Conservation (phyloP, 2,888 invertebrate genomes). For the Drosophila flavopinicola region DNA sequence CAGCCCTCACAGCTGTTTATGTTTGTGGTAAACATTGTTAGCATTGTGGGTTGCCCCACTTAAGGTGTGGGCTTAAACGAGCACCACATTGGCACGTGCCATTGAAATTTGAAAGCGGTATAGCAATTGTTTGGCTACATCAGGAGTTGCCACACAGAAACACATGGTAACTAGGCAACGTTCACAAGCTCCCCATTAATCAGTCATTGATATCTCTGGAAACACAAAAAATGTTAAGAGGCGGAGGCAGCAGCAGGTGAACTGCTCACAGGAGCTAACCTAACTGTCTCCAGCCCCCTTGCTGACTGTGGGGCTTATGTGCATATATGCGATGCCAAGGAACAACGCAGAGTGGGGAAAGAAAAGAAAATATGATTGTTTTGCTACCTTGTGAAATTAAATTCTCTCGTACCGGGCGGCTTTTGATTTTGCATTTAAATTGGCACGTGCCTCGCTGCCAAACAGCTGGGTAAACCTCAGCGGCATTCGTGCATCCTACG, state of each 20-base stretch:
- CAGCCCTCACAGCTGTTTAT: slow-evolving; percentile 9
- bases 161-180: slow-evolving; percentile 23
- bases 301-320: slow-evolving; percentile 24
- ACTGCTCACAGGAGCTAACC: background rate
- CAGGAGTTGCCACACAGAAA: background rate
- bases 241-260: slow-evolving; percentile 38
- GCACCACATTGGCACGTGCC: slow-evolving; percentile 30
- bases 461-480: slow-evolving; percentile 63
- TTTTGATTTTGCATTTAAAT: slow-evolving; percentile 78
- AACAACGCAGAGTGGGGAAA: slow-evolving; percentile 6
- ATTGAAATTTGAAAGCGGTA: slow-evolving; percentile 40
- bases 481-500: slow-evolving; percentile 20
- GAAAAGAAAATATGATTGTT: slow-evolving; percentile 69
- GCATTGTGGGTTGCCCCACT: slow-evolving; percentile 2
- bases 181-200: slow-evolving; percentile 52
- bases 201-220: slow-evolving; percentile 73
- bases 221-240: slow-evolving; percentile 50
- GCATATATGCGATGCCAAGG: slow-evolving; percentile 29
- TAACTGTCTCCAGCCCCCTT: background rate
- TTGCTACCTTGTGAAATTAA: slow-evolving; percentile 67
- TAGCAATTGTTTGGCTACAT: slow-evolving; percentile 20
- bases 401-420: slow-evolving; percentile 59
- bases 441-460: slow-evolving; percentile 73
- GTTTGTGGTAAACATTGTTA: slow-evolving; percentile 27
- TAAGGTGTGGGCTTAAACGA: slow-evolving; percentile 11